A percentile compares a stretch with the other conserved stretches of the same genome.
Conservation (phyloP, 2,888 invertebrate species). For the Pegoplata infirma region DNA sequence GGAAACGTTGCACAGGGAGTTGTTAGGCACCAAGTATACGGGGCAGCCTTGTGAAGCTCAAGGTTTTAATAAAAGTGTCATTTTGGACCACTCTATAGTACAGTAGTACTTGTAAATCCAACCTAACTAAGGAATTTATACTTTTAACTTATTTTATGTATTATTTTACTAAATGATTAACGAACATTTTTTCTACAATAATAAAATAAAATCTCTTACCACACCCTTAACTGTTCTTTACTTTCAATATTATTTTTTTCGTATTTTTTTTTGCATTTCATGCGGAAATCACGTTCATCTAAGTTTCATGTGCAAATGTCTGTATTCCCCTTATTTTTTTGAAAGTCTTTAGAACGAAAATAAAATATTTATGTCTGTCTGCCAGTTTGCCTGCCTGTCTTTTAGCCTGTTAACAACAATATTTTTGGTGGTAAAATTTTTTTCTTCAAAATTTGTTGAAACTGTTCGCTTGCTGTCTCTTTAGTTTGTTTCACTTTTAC, state of each 20-base stretch:
- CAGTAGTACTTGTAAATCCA: no score
- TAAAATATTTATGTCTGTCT: not conserved
- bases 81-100: no score
- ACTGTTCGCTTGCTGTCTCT: not conserved
- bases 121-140: not conserved
- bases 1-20: no score
- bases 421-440: slow-evolving; percentile 12
- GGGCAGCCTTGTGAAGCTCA: no score
- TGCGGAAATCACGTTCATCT: slow-evolving; percentile 16
- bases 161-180: not conserved
- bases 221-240: not conserved
- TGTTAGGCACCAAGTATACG: no score
- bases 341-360: not conserved
- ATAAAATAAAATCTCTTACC: no score
- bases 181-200: not conserved
- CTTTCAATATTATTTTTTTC: not conserved
- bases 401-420: not conserved
- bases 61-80: no score
- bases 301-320: not conserved
- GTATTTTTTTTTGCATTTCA: slow-evolving; percentile 2
- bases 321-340: not conserved
- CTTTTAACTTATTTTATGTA: not conserved
- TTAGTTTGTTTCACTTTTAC: slow-evolving; percentile 2
- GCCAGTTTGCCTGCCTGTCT: not conserved
- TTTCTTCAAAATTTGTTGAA: not conserved